These are phyloP conservation scores for Craniophora ligustri DNA, from an alignment of 2,888 invertebrate genomes.

Conservation along the genomic window DNA sequence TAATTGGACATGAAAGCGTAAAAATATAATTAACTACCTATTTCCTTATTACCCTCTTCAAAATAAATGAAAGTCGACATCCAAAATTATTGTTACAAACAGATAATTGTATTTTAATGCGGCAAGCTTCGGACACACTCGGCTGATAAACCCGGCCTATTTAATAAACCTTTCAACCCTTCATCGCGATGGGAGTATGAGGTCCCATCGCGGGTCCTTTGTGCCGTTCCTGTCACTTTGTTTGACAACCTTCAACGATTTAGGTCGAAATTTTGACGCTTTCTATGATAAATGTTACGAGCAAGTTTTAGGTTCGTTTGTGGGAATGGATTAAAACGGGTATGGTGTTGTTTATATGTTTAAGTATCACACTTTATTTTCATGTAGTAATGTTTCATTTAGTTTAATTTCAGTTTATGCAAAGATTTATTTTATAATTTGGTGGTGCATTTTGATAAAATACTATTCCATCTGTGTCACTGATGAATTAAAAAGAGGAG, in stretches of 20 bases:
- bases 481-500: too few relatives aligned
- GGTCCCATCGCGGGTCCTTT: slow-evolving; percentile 47
- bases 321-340: slow-evolving; percentile 32
- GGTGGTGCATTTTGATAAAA: too few relatives aligned
- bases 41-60: slow-evolving; percentile 21
- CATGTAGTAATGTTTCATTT: too few relatives aligned
- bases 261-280: slow-evolving; percentile 49
- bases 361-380: background rate
- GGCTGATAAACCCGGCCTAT: slow-evolving; percentile 50
- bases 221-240: slow-evolving; percentile 53
- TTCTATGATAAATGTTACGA: slow-evolving; percentile 49
- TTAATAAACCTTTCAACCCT: slow-evolving; percentile 59
- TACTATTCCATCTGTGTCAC: too few relatives aligned
- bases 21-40: slow-evolving; percentile 35
- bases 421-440: too few relatives aligned
- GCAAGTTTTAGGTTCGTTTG: slow-evolving; percentile 33
- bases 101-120: slow-evolving; percentile 55
- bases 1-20: slow-evolving; percentile 18
- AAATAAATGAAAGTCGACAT: slow-evolving; percentile 42
- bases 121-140: slow-evolving; percentile 42
- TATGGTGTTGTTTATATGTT: slow-evolving; percentile 23
- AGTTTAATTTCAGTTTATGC: too few relatives aligned
- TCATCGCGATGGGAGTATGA: slow-evolving; percentile 43
- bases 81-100: slow-evolving; percentile 48
- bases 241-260: slow-evolving; percentile 55